phyloP scores from a whole-genome alignment of 2,797 vertebrate genomes.

The Molothrus aeneus region DNA sequence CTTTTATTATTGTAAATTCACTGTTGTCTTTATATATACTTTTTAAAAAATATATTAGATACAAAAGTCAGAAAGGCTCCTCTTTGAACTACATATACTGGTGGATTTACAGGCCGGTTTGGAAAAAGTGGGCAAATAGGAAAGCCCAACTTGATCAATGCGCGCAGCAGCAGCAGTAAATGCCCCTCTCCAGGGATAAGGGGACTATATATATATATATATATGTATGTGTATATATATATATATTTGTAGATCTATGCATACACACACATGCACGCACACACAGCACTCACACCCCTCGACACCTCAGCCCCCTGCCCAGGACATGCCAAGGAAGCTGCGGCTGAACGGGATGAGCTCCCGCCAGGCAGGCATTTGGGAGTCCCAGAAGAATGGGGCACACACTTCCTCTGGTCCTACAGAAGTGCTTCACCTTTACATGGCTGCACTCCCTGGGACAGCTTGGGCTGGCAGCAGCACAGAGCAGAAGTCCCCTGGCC shows the following conservation, averaged over 20 bases:
- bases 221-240: neutral
- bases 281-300: neutral
- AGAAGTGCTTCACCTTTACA: neutral
- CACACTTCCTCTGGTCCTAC: fast-evolving
- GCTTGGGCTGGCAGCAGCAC: fast-evolving
- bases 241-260: neutral
- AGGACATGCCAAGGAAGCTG: neutral
- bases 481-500: neutral
- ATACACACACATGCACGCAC: neutral
- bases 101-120: neutral
- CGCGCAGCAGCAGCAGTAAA: slow-evolving; percentile 3
- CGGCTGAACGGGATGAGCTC: fast-evolving
- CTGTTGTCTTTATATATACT: neutral
- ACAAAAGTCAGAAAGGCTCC: slow-evolving; percentile 54
- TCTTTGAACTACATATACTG: neutral
- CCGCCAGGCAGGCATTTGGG: neutral
- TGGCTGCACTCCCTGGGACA: neutral
- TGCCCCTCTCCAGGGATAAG: neutral
- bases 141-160: neutral
- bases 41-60: slow-evolving; percentile 52
- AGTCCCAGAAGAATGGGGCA: neutral
- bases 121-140: neutral
- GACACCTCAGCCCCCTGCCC: neutral
- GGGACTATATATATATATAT: neutral
- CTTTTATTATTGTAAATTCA: slow-evolving; percentile 55